Evolutionary conservation across 2,797 vertebrate genomes (phyloP), one percentile per base, ranked within the genome.

Genomic region (Chelon labrosus): DNA sequence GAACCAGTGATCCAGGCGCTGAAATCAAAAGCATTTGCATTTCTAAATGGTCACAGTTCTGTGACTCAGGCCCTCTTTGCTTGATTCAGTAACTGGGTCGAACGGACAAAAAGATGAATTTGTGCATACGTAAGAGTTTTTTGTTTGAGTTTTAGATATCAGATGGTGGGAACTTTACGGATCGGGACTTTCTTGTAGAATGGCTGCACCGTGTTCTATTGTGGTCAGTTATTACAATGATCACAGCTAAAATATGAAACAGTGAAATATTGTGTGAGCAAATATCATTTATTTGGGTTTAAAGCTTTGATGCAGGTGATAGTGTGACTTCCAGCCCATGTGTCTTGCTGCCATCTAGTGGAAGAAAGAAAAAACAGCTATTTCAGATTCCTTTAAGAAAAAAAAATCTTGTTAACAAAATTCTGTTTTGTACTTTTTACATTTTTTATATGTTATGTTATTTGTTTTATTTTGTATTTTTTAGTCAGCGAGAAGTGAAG

Each of bases 291-390:
- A 51, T 20, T 35, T 8, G 1, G 0, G 44, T 31, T 38, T 25
- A 1, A 52, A 31, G 16, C 4, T 52, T 51, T 67, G 50, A 16
- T 1, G 7, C 16, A 25, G 7, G 1, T 2, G 1, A 12, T 7
- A 42, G 41, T 19, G 37, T 20, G 13, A 49, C 8, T 65, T 46
- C 12, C 22, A 65, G 17, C 10, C 6, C 27, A 44, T 1, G 51
- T 17, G 25, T 41, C 0, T 8, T 35, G 39, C 70, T 79, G 86
- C 64, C 89, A 89, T 80, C 89, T 82, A 55, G 76, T 74, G 87
- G 83, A 77, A 3, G 62, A 60, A 44, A 13, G 0, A 0, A 19
- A 54, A 7, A 2, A 20, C 3, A 38, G 44, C 38, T 31, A 31
- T 31, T 31, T 31, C 31, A 31, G 31, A 31, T 3, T 31, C 31